Conservation (phyloP, 2,797 vertebrate genomes). For the Alca torda region DNA sequence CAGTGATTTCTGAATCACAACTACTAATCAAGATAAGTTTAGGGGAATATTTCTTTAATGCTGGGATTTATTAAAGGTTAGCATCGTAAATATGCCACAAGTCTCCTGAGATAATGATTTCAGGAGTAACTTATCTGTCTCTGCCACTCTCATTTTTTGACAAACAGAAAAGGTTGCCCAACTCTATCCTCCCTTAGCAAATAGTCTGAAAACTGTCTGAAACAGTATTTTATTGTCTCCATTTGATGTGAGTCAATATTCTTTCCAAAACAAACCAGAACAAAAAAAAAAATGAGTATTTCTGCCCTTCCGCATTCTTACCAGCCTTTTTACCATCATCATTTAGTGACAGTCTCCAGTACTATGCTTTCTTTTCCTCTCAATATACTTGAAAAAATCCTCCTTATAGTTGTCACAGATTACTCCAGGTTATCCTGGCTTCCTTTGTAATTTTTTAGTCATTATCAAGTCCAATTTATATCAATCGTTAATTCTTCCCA, state of each 20-base stretch:
- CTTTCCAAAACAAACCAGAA: neutral
- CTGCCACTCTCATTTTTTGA: neutral
- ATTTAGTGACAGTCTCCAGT: neutral
- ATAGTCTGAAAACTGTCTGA: neutral
- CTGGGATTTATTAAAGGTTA: neutral
- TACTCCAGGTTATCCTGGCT: neutral
- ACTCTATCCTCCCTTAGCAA: neutral
- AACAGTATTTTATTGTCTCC: neutral
- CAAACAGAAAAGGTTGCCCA: neutral
- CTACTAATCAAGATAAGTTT: neutral
- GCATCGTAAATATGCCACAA: neutral
- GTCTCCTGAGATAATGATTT: neutral
- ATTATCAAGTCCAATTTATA: conserved; percentile 2
- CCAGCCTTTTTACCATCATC: neutral
- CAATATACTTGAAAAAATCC: neutral
- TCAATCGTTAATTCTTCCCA: neutral
- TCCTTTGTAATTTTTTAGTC: conserved; percentile 2
- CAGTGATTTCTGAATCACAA: neutral
- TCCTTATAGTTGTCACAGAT: neutral
- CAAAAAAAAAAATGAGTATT: neutral
- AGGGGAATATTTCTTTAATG: neutral
- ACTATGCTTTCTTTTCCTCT: conserved; percentile 1
- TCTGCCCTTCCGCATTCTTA: neutral
- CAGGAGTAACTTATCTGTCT: neutral
- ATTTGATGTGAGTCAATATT: neutral